These are phyloP conservation scores for Leptodactylus fallax DNA, from an alignment of 2,797 vertebrate species.

Conservation along the genomic window DNA sequence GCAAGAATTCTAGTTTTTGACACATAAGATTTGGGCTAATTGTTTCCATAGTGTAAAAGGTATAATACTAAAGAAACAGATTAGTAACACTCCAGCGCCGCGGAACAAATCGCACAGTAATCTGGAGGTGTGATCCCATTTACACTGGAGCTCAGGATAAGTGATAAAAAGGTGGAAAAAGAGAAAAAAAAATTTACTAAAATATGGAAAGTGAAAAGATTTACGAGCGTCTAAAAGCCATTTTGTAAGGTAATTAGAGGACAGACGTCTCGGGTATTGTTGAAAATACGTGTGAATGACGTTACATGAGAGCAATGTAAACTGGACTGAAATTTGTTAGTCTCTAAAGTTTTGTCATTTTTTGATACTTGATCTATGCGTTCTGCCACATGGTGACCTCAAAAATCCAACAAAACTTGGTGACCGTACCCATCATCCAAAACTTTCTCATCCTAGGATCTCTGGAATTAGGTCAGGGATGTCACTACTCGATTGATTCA, in stretches of 20 bases:
- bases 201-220: slow-evolving; percentile 51
- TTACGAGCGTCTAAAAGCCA: slow-evolving; percentile 38
- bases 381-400: background rate
- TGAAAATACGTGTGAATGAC: background rate
- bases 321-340: background rate
- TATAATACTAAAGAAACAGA: slow-evolving; percentile 10
- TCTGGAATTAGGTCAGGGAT: background rate
- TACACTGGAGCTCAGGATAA: slow-evolving; percentile 32
- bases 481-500: background rate
- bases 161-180: slow-evolving; percentile 55
- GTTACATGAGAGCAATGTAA: background rate
- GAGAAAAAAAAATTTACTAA: slow-evolving; percentile 12
- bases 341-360: background rate
- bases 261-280: background rate
- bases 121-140: slow-evolving; percentile 55
- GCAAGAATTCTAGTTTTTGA: background rate
- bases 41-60: background rate
- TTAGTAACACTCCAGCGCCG: slow-evolving; percentile 25
- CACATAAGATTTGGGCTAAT: background rate
- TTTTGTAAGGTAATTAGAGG: slow-evolving; percentile 9
- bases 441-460: background rate
- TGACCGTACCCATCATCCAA: background rate
- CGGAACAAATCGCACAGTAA: slow-evolving; percentile 1
- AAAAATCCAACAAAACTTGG: no score
- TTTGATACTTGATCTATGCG: background rate